Evolutionary conservation across 2,888 invertebrate genomes (phyloP), one percentile per base, ranked within the genome.

Genomic region (Ferdinandea cuprea): DNA sequence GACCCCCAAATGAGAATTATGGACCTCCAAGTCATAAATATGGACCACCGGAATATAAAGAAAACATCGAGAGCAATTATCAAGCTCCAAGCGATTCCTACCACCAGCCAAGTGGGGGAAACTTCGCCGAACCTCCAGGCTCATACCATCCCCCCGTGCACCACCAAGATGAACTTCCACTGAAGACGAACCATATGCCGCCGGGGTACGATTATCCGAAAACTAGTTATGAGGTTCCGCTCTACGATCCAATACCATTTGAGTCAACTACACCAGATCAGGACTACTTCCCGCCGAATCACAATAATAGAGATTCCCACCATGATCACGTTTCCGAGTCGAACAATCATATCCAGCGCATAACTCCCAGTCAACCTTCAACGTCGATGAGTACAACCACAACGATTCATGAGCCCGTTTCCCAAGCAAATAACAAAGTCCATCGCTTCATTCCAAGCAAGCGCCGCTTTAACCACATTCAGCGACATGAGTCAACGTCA

Each of bases 141-240:
- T 11, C 66, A 59, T 85, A 79, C 52, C 68, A 77, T 81, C 87
- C 48, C 77, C 88, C 72, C 72, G 74, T 21, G 0, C 73, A 78
- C 21, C 58, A 58, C 3, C 78, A 88, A 2, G 87, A 89, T 37
- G 88, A 90, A 7, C 84, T 91, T 11, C 91, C 91, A 0, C 84
- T 91, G 0, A 89, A 88, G 66, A 86, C 87, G 0, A 87, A 89
- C 73, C 88, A 88, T 52, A 89, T 88, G 69, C 87, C 88, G 28
- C 89, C 90, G 0, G 86, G 89, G 2, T 90, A 89, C 32, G 88
- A 90, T 35, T 90, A 88, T 21, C 89, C 90, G 9, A 90, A 90
- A 72, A 89, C 89, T 6, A 90, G 91, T 50, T 91, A 91, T 72
- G 90, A 90, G 78, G 90, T 91, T n/a, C 91, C 91, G 28, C 86